Conservation (phyloP, 1,140 invertebrate genomes). For the Neodiprion lecontei region DNA sequence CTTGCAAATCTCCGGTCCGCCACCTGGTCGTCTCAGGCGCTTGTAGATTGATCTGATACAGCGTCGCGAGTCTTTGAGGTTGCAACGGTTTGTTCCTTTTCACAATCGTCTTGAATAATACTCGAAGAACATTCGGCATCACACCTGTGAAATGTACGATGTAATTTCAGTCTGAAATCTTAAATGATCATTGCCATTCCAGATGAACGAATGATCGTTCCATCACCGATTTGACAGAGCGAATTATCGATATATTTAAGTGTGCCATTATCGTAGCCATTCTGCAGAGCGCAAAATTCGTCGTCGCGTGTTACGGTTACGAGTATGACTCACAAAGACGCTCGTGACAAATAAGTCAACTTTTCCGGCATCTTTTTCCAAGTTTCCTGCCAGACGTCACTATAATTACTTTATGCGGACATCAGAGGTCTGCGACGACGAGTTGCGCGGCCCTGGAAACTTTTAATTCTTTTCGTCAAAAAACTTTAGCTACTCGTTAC, state of each 20-base stretch:
- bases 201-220: no score
- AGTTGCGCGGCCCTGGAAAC: constrained; percentile 34
- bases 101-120: not conserved
- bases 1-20: constrained; percentile 46
- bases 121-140: not conserved
- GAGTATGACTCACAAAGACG: constrained; percentile 9
- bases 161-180: no score
- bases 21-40: constrained; percentile 32
- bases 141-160: no score
- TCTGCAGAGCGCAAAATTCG: no score
- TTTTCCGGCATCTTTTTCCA: constrained; percentile 16
- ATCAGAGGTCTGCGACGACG: constrained; percentile 28
- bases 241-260: no score
- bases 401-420: constrained; percentile 46
- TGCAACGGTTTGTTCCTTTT: constrained; percentile 26
- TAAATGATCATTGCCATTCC: no score
- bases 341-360: constrained; percentile 31
- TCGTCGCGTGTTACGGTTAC: not conserved
- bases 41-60: constrained; percentile 40
- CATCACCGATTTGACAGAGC: no score
- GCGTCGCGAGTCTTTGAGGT: constrained; percentile 54
- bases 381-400: constrained; percentile 13
- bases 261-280: no score
- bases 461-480: constrained; percentile 58
- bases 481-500: constrained; percentile 57